These are phyloP conservation scores for Gastracanthus pulcherrimus DNA, from an alignment of 2,888 invertebrate species.

Conservation along the genomic window DNA sequence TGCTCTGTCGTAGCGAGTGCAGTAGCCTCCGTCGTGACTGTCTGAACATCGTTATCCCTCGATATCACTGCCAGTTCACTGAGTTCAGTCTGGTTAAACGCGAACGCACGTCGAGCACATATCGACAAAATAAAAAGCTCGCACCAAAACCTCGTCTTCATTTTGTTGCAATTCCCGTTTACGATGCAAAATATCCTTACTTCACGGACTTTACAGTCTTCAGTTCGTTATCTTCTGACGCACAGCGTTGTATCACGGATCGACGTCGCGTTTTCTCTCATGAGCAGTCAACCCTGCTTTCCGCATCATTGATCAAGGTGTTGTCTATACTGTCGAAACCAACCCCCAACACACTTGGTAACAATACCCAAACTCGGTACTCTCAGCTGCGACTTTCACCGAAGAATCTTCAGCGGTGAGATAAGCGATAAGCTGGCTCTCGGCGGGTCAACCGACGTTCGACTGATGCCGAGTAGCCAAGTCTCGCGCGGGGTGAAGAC, in stretches of 20 bases:
- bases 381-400: background rate
- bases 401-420: no score
- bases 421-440: no score
- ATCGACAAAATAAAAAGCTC: constrained; percentile 8
- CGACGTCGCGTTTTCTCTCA: no score
- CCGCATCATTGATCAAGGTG: no score
- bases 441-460: constrained; percentile 51
- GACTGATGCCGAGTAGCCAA: constrained; percentile 59
- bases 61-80: constrained; percentile 34
- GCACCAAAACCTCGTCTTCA: constrained; percentile 21
- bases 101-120: background rate
- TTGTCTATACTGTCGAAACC: no score
- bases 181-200: background rate
- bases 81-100: background rate
- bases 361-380: background rate
- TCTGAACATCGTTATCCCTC: constrained; percentile 53
- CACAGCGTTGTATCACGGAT: background rate
- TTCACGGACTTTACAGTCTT: background rate
- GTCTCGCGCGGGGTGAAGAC: background rate
- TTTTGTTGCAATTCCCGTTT: no score
- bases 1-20: constrained; percentile 65
- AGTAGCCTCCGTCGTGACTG: constrained; percentile 59
- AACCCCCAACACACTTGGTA: background rate
- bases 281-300: no score
- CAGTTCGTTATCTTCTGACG: background rate